Conservation (phyloP, 1,140 invertebrate species). For the Sitophilus oryzae region DNA sequence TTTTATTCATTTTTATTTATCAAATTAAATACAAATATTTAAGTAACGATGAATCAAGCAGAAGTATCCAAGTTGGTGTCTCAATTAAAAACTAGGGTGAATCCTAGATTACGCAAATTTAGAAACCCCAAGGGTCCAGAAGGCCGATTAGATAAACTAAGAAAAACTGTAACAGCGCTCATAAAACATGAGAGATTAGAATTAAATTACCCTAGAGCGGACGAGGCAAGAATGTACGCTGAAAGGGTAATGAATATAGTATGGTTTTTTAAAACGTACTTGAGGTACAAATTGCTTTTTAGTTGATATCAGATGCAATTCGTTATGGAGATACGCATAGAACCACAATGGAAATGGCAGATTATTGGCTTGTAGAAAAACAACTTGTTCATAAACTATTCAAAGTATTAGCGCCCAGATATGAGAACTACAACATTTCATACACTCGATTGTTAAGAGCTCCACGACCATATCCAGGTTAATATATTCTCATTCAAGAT, state of each 20-base stretch:
- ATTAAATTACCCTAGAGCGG: slow-evolving; percentile 63
- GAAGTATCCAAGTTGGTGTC: slow-evolving; percentile 67
- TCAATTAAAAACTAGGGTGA: slow-evolving; percentile 60
- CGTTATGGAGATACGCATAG: slow-evolving; percentile 76
- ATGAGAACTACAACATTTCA: slow-evolving; percentile 59
- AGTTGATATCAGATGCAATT: slow-evolving; percentile 87
- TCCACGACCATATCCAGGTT: slow-evolving; percentile 56
- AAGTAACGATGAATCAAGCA: slow-evolving; percentile 70
- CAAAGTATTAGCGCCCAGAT: slow-evolving; percentile 83
- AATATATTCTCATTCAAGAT: too few species aligned
- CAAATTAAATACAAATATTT: too few species aligned
- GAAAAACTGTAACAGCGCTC: slow-evolving; percentile 76
- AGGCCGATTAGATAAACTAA: slow-evolving; percentile 68
- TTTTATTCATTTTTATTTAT: too few species aligned
- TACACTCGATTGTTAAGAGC: slow-evolving; percentile 70
- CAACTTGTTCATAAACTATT: slow-evolving; percentile 88
- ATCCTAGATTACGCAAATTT: slow-evolving; percentile 56
- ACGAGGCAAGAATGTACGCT: slow-evolving; percentile 83
- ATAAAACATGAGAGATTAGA: slow-evolving; percentile 87
- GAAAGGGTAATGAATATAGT: slow-evolving; percentile 77
- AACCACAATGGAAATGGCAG: slow-evolving; percentile 82
- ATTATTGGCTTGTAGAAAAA: slow-evolving; percentile 86
- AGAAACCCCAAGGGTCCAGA: slow-evolving; percentile 61
- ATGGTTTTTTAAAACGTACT: too few species aligned
- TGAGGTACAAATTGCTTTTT: slow-evolving; percentile 45